These are phyloP conservation scores for Drosophila suboccidentalis DNA, from an alignment of 2,888 invertebrate genomes.

Conservation along the genomic window DNA sequence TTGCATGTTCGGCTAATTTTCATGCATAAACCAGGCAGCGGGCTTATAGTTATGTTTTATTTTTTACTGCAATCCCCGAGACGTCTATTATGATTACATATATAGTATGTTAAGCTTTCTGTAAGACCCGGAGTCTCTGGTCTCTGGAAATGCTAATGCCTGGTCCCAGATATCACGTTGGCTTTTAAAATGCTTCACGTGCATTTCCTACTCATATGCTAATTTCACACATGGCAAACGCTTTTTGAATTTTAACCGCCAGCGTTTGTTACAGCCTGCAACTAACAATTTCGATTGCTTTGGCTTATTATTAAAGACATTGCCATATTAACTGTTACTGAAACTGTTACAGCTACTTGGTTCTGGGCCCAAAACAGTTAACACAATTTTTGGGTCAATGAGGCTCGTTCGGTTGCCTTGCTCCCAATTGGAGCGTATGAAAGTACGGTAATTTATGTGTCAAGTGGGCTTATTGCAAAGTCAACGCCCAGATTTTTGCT, in stretches of 20 bases:
- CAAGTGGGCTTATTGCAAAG: constrained; percentile 44
- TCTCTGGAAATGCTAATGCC: constrained; percentile 42
- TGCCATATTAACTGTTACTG: constrained; percentile 33
- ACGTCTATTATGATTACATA: constrained; percentile 48
- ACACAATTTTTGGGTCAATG: constrained; percentile 46
- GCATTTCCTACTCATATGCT: constrained; percentile 66
- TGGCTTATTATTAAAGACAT: constrained; percentile 39
- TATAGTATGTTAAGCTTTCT: constrained; percentile 3
- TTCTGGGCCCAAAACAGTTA: constrained; percentile 19
- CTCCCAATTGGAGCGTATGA: constrained; percentile 48
- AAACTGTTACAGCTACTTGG: constrained; percentile 10
- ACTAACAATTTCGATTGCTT: constrained; percentile 36
- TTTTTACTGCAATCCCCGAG: constrained; percentile 23
- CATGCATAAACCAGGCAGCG: constrained; percentile 40
- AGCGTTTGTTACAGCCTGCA: constrained; percentile 6
- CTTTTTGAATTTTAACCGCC: constrained; percentile 59
- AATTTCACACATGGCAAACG: constrained; percentile 65
- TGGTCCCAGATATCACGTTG: constrained; percentile 47
- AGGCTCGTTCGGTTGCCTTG: constrained; percentile 40
- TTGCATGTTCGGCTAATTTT: constrained; percentile 31
- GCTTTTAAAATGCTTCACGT: constrained; percentile 50
- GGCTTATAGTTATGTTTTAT: constrained; percentile 64
- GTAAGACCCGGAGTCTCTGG: constrained; percentile 9
- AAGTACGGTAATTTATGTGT: constrained; percentile 62
- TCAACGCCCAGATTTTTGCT: constrained; percentile 40